Conservation (phyloP, 2,797 vertebrate species). For the Acanthurus tractus region DNA sequence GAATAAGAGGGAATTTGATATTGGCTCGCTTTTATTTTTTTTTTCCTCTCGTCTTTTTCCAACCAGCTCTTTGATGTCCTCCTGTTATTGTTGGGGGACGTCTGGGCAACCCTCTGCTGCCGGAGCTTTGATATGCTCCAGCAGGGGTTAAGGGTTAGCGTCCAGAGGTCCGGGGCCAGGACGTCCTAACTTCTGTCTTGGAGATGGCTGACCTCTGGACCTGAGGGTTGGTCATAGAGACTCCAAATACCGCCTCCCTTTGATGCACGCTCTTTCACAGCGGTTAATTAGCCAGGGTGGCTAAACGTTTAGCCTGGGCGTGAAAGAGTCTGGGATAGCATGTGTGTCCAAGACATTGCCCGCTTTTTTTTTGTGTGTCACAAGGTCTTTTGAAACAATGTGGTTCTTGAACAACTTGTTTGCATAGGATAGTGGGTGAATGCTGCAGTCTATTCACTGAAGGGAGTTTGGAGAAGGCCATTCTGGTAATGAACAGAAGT, state of each 20-base stretch:
- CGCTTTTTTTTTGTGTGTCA: conserved; percentile 78
- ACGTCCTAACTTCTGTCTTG: conserved; percentile 84
- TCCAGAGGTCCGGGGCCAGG: conserved; percentile 84
- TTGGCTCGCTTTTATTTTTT: conserved; percentile 79
- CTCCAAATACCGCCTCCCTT: conserved; percentile 82
- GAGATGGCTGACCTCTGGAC: conserved; percentile 87
- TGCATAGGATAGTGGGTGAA: conserved; percentile 79
- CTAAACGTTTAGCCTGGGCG: conserved; percentile 88
- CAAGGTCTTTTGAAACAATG: conserved; percentile 85
- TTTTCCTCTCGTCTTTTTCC: conserved; percentile 79
- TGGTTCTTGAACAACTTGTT: conserved; percentile 84
- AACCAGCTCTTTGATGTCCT: conserved; percentile 85
- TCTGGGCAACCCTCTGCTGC: conserved; percentile 83
- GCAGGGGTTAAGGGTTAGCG: conserved; percentile 86
- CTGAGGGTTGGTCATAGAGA: conserved; percentile 78
- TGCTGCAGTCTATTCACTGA: conserved; percentile 70
- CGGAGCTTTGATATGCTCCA: conserved; percentile 84
- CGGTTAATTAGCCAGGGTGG: conserved; percentile 87
- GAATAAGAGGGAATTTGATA: conserved; percentile 87
- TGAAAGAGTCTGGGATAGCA: conserved; percentile 84
- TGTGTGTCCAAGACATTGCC: conserved; percentile 83
- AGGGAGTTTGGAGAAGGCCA: conserved; percentile 63
- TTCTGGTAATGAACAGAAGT: conserved; percentile 68
- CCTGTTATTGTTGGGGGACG: conserved; percentile 86
- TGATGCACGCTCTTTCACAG: conserved; percentile 87